A percentile compares a stretch with the other conserved stretches of the same genome.
phyloP scores from a whole-genome alignment of 2,797 vertebrate genomes.

The Chanos chanos region DNA sequence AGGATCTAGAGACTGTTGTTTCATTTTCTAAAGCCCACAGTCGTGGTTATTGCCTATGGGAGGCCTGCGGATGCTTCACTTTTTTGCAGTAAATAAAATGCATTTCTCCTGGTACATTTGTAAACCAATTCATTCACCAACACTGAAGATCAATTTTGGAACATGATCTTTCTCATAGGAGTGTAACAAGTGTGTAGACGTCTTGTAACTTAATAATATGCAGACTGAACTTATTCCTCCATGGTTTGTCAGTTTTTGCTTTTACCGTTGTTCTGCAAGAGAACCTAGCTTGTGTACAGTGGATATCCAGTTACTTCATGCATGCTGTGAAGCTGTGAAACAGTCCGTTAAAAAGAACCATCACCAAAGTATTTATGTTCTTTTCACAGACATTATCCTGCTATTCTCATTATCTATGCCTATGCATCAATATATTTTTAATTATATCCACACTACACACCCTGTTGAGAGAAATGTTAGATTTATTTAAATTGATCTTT shows the following conservation, averaged over 20 bases:
- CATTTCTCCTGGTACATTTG: slow-evolving; percentile 37
- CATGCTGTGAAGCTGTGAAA: slow-evolving; percentile 12
- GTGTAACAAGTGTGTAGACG: slow-evolving; percentile 34
- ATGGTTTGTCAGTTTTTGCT: slow-evolving; percentile 20
- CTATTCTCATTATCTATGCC: too few species aligned
- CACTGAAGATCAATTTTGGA: slow-evolving; percentile 25
- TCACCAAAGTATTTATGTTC: too few species aligned
- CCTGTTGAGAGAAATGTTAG: too few species aligned
- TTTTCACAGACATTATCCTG: too few species aligned
- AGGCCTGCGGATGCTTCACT: background rate
- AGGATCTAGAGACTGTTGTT: too few species aligned
- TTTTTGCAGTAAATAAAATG: slow-evolving; percentile 38
- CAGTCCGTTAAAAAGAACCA: too few species aligned
- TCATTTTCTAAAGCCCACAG: too few species aligned
- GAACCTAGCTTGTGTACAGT: slow-evolving; percentile 11
- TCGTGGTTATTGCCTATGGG: slow-evolving; percentile 6
- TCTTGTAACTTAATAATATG: slow-evolving; percentile 40
- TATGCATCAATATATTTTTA: too few species aligned
- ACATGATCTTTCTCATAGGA: slow-evolving; percentile 29
- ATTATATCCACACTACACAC: too few species aligned
- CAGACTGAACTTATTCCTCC: slow-evolving; percentile 17
- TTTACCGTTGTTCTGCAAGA: slow-evolving; percentile 10
- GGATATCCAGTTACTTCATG: slow-evolving; percentile 20
- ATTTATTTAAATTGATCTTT: too few species aligned
- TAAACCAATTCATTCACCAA: slow-evolving; percentile 45